Conservation (phyloP, 1,140 invertebrate species). For the Caligus rogercresseyi region DNA sequence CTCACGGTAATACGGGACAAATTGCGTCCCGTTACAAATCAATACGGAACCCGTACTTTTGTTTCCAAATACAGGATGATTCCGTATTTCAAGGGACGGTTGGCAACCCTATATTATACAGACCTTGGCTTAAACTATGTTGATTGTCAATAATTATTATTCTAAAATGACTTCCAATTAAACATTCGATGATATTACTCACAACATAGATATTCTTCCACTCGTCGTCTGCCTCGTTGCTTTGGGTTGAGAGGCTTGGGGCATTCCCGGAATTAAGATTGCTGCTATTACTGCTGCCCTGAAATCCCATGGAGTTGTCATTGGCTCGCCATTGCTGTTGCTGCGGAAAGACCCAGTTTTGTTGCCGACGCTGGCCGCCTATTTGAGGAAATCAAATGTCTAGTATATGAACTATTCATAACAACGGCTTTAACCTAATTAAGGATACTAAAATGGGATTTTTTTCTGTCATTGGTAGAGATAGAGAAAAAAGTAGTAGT, state of each 20-base stretch:
- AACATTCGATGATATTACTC: constrained; percentile 25
- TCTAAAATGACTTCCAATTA: no score
- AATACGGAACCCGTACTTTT: no score
- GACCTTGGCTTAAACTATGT: no score
- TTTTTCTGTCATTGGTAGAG: no score
- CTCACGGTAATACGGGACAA: no score
- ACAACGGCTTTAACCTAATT: background rate
- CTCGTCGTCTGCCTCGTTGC: constrained; percentile 37
- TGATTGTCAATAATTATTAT: constrained; percentile 2
- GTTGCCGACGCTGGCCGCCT: constrained; percentile 15
- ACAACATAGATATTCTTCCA: constrained; percentile 78
- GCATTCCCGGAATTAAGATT: background rate
- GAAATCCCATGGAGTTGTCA: background rate
- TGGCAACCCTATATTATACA: no score
- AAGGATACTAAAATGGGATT: no score
- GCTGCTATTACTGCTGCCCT: background rate
- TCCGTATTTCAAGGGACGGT: no score
- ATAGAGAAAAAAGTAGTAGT: no score
- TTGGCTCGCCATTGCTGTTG: constrained; percentile 1
- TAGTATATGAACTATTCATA: background rate
- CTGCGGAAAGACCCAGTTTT: background rate
- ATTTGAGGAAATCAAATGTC: constrained; percentile 13
- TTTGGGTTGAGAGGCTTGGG: constrained; percentile 2
- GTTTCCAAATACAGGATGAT: no score
- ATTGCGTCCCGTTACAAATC: no score